phyloP scores from a whole-genome alignment of 2,888 invertebrate genomes.

The Acanthoscelides obtectus region DNA sequence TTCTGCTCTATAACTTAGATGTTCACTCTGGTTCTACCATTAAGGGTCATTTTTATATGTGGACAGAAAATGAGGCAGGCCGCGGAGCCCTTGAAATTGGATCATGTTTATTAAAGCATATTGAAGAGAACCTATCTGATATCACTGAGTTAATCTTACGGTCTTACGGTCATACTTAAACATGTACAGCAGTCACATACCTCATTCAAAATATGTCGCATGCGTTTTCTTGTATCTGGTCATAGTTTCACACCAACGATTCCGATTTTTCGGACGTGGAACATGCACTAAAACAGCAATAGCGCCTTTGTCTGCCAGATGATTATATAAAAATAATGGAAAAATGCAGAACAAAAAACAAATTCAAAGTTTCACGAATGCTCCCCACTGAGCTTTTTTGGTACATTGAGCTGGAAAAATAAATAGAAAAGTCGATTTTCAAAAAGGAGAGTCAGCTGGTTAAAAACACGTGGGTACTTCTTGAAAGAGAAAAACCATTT shows the following conservation, averaged over 20 bases:
- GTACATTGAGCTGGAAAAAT: conserved; percentile 10
- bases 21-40: conserved; percentile 13
- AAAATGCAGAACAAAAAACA: not conserved
- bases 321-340: conserved; percentile 9
- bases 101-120: conserved; percentile 10
- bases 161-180: conserved; percentile 1
- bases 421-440: conserved; percentile 14
- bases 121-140: conserved; percentile 10
- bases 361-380: conserved; percentile 9
- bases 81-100: conserved; percentile 13
- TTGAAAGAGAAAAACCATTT: conserved; percentile 10
- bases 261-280: conserved; percentile 9
- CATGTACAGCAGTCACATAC: not conserved
- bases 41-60: conserved; percentile 14
- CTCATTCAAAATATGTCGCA: conserved; percentile 11
- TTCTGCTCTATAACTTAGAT: conserved; percentile 15
- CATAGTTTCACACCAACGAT: conserved; percentile 1
- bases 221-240: conserved; percentile 11
- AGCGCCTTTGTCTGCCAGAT: conserved; percentile 7
- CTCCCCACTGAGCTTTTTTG: conserved; percentile 9
- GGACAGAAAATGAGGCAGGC: conserved; percentile 12
- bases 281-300: conserved; percentile 10
- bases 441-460: conserved; percentile 10
- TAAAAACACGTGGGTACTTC: conserved; percentile 12
- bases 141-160: conserved; percentile 12